Percentiles rank a stretch among this genome's conserved stretches.
phyloP scores from a whole-genome alignment of 2,113 vertebrate species.

The Pseudorasbora parva region DNA sequence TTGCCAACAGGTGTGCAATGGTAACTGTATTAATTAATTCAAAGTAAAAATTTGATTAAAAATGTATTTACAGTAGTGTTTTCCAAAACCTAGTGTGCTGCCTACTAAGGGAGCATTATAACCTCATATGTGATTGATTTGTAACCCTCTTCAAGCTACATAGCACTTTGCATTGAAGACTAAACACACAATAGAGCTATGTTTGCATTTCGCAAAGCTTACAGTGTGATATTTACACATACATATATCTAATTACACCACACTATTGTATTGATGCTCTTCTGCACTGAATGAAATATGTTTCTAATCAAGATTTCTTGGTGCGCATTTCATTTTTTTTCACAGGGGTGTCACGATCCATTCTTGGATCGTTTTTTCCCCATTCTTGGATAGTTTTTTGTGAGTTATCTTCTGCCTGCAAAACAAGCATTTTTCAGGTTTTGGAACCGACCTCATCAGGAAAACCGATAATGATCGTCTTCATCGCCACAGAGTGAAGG shows the following conservation, averaged over 20 bases:
- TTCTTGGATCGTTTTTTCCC: background rate
- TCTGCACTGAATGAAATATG: background rate
- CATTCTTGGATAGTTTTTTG: background rate
- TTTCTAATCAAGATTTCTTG: background rate
- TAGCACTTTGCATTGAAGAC: background rate
- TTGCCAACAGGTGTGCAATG: too few species aligned
- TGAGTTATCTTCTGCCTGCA: background rate
- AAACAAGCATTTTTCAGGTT: background rate
- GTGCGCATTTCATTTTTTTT: too few species aligned
- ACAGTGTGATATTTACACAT: background rate
- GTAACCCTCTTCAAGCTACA: background rate
- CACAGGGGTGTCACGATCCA: background rate
- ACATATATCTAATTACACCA: background rate
- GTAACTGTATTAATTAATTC: too few species aligned
- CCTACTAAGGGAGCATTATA: background rate
- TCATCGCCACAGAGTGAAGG: background rate
- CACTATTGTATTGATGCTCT: background rate
- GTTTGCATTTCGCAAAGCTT: background rate
- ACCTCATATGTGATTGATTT: background rate
- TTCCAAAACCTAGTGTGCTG: background rate
- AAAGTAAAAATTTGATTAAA: background rate
- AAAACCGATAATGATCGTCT: constrained; percentile 16
- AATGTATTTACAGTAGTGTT: background rate
- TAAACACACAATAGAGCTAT: background rate
- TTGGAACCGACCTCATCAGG: constrained; percentile 24